phyloP scores from a whole-genome alignment of 2,797 vertebrate species.

The Dermochelys coriacea region DNA sequence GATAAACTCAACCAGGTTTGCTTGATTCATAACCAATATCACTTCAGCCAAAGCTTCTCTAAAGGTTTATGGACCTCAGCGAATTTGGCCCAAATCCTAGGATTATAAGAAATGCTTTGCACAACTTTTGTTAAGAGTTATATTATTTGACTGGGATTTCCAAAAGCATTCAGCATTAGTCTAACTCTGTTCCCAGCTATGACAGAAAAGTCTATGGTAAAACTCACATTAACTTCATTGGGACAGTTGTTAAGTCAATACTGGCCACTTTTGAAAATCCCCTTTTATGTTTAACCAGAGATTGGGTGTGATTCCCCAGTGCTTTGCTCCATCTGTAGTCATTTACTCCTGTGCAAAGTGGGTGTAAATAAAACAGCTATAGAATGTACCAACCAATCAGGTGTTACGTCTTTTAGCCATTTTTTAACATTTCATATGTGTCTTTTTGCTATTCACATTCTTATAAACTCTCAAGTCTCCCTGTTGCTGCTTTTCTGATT shows the following conservation, averaged over 20 bases:
- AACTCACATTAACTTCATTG: rapidly evolving
- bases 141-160: neutral
- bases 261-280: neutral
- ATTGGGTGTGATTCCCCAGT: neutral
- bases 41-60: neutral
- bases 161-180: neutral
- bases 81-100: neutral
- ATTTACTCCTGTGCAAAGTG: neutral
- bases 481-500: neutral
- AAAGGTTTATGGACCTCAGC: neutral
- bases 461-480: neutral
- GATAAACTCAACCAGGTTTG: neutral
- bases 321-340: neutral
- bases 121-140: neutral
- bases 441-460: neutral
- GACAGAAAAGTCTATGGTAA: neutral
- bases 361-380: neutral
- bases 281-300: rapidly evolving
- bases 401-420: neutral
- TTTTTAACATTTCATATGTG: neutral
- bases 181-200: neutral
- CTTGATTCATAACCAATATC: neutral
- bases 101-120: neutral
- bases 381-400: neutral
- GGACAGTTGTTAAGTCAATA: neutral